phyloP scores from a whole-genome alignment of 2,888 invertebrate genomes.

The Eupelmus urozonus region DNA sequence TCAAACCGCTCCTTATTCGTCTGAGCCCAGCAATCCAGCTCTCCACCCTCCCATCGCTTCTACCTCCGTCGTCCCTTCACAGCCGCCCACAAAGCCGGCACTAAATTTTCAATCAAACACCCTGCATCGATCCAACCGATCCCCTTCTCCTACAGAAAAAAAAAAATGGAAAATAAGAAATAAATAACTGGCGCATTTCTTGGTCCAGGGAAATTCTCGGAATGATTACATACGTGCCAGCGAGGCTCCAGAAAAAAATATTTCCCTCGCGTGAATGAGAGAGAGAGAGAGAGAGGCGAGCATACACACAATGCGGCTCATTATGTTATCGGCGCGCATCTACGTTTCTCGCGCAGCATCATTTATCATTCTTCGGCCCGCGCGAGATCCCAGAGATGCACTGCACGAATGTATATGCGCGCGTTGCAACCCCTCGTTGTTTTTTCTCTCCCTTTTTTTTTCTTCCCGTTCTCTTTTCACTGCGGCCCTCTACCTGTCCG shows the following conservation, averaged over 20 bases:
- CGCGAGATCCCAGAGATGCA: neutral
- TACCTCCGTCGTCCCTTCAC: too few species aligned
- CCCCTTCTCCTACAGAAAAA: neutral
- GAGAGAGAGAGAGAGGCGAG: slow-evolving; percentile 38
- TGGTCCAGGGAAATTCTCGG: neutral
- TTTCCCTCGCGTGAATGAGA: slow-evolving; percentile 1
- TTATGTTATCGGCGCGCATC: neutral
- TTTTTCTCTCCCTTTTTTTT: too few species aligned
- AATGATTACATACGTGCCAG: neutral
- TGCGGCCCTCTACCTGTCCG: neutral
- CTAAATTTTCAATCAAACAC: neutral
- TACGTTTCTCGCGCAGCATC: neutral
- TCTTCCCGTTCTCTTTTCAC: too few species aligned
- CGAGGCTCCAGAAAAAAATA: neutral
- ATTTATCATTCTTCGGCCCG: slow-evolving; percentile 5
- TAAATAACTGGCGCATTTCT: neutral
- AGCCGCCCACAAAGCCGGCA: too few species aligned
- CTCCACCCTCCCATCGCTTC: too few species aligned
- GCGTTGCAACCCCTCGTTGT: neutral
- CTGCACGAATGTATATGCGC: neutral
- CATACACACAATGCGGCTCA: neutral
- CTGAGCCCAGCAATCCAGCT: too few species aligned
- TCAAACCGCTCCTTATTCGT: too few species aligned
- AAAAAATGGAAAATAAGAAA: neutral
- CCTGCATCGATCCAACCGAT: neutral